A percentile compares a stretch with the other conserved stretches of the same genome.
phyloP scores from a whole-genome alignment of 2,888 invertebrate genomes.

The Tanytarsus gracilentus region DNA sequence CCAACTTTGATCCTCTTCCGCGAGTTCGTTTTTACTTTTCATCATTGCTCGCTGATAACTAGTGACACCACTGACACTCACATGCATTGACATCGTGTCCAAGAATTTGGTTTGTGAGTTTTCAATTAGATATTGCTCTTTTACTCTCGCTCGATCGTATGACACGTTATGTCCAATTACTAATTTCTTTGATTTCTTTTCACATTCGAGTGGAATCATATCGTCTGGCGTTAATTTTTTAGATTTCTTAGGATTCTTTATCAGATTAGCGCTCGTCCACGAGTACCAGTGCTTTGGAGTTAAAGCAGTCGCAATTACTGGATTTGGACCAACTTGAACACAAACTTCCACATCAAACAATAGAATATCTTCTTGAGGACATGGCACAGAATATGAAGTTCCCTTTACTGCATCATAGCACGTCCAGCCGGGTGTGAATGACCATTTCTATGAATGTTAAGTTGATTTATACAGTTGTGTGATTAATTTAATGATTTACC shows the following conservation, averaged over 20 bases:
- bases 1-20: conserved; percentile 63
- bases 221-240: conserved; percentile 48
- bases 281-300: conserved; percentile 84
- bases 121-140: conserved; percentile 84
- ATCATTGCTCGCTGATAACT: conserved; percentile 81
- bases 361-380: conserved; percentile 72
- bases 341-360: conserved; percentile 94
- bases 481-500: conserved; percentile 37
- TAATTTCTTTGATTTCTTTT: conserved; percentile 47
- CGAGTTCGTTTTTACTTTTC: conserved; percentile 56
- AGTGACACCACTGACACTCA: conserved; percentile 88
- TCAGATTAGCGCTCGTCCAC: conserved; percentile 75
- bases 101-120: conserved; percentile 69
- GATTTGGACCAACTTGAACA: conserved; percentile 69
- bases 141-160: conserved; percentile 81
- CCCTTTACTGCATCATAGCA: conserved; percentile 55
- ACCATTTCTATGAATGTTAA: conserved; percentile 53
- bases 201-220: conserved; percentile 73
- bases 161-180: conserved; percentile 95
- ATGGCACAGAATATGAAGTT: conserved; percentile 49
- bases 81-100: conserved; percentile 97
- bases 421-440: conserved; percentile 67
- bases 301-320: conserved; percentile 87
- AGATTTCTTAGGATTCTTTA: conserved; percentile 36
- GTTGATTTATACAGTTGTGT: background rate